A percentile compares a stretch with the other conserved stretches of the same genome.
phyloP scores from a whole-genome alignment of 1,140 invertebrate genomes.

The Cyphomyrmex costatus region DNA sequence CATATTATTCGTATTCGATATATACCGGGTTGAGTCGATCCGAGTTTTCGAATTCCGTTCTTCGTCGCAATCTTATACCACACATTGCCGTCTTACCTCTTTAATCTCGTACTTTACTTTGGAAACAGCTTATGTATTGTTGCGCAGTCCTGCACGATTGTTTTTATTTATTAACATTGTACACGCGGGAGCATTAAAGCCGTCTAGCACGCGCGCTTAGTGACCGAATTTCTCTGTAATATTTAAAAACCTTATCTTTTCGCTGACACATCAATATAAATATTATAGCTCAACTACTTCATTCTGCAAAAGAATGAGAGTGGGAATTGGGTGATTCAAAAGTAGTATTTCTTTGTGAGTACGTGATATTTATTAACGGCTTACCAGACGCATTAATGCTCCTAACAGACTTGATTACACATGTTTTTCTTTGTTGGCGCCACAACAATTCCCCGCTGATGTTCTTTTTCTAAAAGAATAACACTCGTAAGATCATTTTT shows the following conservation, averaged over 20 bases:
- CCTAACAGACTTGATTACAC: too few species aligned
- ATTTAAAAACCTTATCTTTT: conserved; percentile 1
- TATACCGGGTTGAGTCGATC: conserved; percentile 34
- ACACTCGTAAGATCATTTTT: neutral
- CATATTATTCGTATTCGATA: conserved; percentile 60
- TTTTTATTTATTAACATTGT: neutral
- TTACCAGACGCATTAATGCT: neutral
- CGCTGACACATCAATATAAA: neutral
- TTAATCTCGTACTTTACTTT: conserved; percentile 37
- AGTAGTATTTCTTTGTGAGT: neutral
- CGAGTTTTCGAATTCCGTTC: conserved; percentile 49
- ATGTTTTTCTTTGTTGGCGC: neutral
- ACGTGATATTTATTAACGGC: neutral
- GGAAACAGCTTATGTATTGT: conserved; percentile 17
- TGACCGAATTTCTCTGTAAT: neutral
- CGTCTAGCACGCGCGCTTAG: neutral
- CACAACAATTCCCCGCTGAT: neutral
- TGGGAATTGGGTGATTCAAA: neutral
- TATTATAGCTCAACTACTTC: neutral
- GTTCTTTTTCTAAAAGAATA: neutral
- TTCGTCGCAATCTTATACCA: conserved; percentile 6
- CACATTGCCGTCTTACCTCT: neutral
- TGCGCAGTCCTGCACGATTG: neutral
- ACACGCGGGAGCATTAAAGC: neutral
- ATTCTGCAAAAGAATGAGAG: neutral